Base-by-base conservation (phyloP, 2,888 invertebrate genomes). In the Drosophila paramelanica region DNA sequence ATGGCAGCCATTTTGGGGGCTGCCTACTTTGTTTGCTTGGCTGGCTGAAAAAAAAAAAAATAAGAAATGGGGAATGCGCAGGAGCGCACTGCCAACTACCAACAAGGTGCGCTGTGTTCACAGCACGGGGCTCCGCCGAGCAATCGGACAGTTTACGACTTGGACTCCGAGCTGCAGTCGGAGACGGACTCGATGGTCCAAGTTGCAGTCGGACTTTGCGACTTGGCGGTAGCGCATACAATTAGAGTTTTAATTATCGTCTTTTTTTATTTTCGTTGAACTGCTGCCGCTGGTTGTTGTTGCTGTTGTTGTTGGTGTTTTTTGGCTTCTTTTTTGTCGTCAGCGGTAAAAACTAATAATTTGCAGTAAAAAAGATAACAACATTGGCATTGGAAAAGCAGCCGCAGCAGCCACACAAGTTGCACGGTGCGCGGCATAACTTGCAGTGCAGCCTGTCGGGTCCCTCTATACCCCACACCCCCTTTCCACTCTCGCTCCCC, bases 361-460 rank as follows among this genome's bases (percentile, higher is more conserved):
- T 85, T 88, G 85, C 81, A 81, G 83, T 88, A 85, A 85, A 88
- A 81, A 80, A 88, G 81, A 88, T 88, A 88, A 85, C 88, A 85
- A 84, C 84, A 79, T 81, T 77, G 84, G 77, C 79, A 77, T 57
- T 82, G 77, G 75, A 47, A 52, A 23, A 42, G 61, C 52, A 33
- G 38, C 59, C 61, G 51, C 36, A 45, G 71, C 57, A 79, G 72
- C 83, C 87, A 87, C 87, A 83, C 87, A 83, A 81, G 83, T 69
- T 71, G 81, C 67, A 61, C 60, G 53, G 68, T 70, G 64, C 59
- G 65, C 59, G 49, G 65, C 79, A 82, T 78, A 80, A 82, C 78
- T 81, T 77, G 56, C 31, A 53, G 50, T 46, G 31, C 45, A 13
- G 46, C 56, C 55, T 20, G 20, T 53, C 50, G 20, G 23, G 20